These are phyloP conservation scores for Dasypogon diadema DNA, from an alignment of 2,888 invertebrate species.

Conservation along the genomic window DNA sequence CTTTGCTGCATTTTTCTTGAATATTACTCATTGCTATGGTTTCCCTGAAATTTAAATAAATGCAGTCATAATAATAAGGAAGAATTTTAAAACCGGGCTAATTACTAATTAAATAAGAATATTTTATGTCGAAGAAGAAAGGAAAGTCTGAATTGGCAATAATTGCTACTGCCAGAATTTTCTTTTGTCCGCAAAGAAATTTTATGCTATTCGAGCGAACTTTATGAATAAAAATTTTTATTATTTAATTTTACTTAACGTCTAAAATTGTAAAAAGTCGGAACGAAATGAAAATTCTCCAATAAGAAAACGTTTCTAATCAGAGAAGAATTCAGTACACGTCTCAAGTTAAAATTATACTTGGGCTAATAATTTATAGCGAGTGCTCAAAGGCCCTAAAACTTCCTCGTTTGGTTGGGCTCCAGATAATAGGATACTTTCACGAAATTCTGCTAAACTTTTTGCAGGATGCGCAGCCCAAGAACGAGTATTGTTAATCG, in stretches of 20 bases:
- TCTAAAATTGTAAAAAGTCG: conserved; percentile 26
- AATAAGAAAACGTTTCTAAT: conserved; percentile 45
- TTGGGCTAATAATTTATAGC: conserved; percentile 45
- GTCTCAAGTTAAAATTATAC: conserved; percentile 46
- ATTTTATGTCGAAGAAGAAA: too few species aligned
- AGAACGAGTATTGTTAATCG: conserved; percentile 43
- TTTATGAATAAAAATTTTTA: conserved; percentile 39
- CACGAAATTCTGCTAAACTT: conserved; percentile 40
- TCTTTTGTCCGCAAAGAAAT: background rate
- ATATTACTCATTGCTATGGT: too few species aligned
- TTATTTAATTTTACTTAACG: conserved; percentile 24
- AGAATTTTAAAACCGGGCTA: too few species aligned
- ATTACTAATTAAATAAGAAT: too few species aligned
- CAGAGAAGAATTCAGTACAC: conserved; percentile 45
- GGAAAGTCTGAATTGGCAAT: too few species aligned
- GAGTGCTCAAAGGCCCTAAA: conserved; percentile 49
- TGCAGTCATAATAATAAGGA: too few species aligned
- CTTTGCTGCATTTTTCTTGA: too few species aligned
- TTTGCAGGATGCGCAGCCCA: conserved; percentile 1
- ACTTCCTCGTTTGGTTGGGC: conserved; percentile 43
- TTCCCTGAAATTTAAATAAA: too few species aligned
- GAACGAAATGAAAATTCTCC: conserved; percentile 11
- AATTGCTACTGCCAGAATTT: conserved; percentile 3
- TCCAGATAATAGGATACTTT: conserved; percentile 49
- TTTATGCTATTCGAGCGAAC: background rate